phyloP scores from a whole-genome alignment of 37 sponge, comb jelly and placozoan species.

The Agelas oroides region DNA sequence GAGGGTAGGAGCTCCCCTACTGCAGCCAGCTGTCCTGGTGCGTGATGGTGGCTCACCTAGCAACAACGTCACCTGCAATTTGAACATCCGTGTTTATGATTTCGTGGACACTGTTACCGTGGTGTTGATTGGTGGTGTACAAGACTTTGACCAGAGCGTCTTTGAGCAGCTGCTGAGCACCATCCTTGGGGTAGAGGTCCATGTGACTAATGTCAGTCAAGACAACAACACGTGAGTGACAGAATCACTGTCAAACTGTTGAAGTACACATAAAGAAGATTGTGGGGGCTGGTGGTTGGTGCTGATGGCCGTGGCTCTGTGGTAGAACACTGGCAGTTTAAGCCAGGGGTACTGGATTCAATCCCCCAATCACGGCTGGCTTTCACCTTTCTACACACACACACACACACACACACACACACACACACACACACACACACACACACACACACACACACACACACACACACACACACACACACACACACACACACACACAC shows the following conservation, averaged over 20 bases:
- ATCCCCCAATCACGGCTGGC: too few species aligned
- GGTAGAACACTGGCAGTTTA: too few species aligned
- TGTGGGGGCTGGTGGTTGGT: too few species aligned
- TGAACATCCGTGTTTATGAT: conserved; percentile 31
- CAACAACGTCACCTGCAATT: neutral
- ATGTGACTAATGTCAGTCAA: neutral
- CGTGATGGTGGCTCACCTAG: conserved; percentile 14
- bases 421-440: conserved; percentile 26
- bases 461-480: conserved; percentile 18
- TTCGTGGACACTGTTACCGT: conserved; percentile 36
- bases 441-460: conserved; percentile 36
- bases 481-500: conserved; percentile 3
- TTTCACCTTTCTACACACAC: neutral
- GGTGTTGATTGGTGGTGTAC: neutral
- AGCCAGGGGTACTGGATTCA: too few species aligned
- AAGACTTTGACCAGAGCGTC: conserved; percentile 5
- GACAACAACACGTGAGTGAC: neutral
- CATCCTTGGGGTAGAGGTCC: conserved; percentile 4
- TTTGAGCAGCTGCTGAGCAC: conserved; percentile 33
- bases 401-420: conserved; percentile 26
- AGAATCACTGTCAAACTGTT: too few species aligned
- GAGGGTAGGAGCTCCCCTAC: neutral
- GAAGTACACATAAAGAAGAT: too few species aligned
- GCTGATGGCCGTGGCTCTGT: too few species aligned
- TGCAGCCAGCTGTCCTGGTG: neutral